A percentile compares a stretch with the other conserved stretches of the same genome.
Conservation (phyloP, 2,797 vertebrate genomes). For the Emydoidea blandingii region DNA sequence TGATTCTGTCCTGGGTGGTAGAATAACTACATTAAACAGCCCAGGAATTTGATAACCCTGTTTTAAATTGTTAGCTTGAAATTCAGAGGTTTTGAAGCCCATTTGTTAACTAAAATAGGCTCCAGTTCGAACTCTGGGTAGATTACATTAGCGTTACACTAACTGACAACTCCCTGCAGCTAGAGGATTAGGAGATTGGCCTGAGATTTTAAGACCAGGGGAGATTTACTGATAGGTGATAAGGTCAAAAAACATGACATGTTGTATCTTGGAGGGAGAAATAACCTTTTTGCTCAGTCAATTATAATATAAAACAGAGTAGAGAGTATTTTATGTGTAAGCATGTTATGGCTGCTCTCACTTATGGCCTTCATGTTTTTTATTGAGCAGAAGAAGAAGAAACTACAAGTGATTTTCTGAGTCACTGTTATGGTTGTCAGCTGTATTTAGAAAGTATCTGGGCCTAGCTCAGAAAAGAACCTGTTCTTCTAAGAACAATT, state of each 20-base stretch:
- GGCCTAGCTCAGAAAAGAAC: background rate
- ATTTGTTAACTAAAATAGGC: accelerated
- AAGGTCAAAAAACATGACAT: background rate
- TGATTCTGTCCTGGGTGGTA: background rate
- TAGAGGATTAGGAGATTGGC: background rate
- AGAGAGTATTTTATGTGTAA: accelerated
- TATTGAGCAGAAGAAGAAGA: background rate
- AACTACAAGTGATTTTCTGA: background rate
- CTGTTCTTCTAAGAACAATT: background rate
- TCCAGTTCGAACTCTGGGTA: accelerated
- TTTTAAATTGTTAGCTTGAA: accelerated
- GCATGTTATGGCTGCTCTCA: background rate
- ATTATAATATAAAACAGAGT: accelerated
- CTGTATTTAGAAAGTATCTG: background rate
- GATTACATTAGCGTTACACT: background rate
- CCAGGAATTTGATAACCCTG: background rate
- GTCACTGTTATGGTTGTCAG: background rate
- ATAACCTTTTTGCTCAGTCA: background rate
- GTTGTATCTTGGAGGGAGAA: background rate
- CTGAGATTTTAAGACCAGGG: accelerated
- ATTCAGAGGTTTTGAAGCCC: accelerated
- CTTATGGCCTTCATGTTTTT: background rate
- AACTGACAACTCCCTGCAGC: background rate
- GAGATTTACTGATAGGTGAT: background rate
- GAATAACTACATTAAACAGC: background rate